Conservation (phyloP, 1,140 invertebrate species). For the Drosophila lini region DNA sequence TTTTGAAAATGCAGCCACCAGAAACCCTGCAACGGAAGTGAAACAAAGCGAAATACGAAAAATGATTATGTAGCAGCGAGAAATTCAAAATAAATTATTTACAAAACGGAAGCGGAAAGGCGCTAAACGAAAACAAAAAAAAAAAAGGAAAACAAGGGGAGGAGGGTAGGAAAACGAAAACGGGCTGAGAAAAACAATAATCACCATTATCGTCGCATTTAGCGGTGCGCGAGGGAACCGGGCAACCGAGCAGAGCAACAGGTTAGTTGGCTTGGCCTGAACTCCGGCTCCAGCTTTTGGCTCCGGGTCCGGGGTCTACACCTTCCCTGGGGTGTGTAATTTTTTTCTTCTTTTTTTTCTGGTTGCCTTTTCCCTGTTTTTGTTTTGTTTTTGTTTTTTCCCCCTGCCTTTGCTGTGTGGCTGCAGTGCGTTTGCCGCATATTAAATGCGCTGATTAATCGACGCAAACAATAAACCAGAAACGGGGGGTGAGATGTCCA, state of each 20-base stretch:
- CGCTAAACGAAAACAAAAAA: slow-evolving; percentile 30
- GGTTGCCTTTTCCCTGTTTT: slow-evolving; percentile 3
- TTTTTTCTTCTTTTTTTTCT: slow-evolving; percentile 1
- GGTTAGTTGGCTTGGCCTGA: slow-evolving; percentile 55
- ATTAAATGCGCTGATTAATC: slow-evolving; percentile 75
- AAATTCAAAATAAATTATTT: slow-evolving; percentile 46
- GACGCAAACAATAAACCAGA: slow-evolving; percentile 63
- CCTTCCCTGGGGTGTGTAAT: slow-evolving; percentile 3
- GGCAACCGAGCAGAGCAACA: slow-evolving; percentile 26
- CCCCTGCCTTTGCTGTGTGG: slow-evolving; percentile 10
- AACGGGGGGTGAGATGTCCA: background rate
- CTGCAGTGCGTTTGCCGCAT: slow-evolving; percentile 59
- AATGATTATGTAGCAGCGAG: slow-evolving; percentile 34
- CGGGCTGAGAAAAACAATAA: slow-evolving; percentile 24
- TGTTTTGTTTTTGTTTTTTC: slow-evolving; percentile 2
- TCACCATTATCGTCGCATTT: slow-evolving; percentile 2
- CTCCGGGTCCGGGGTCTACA: slow-evolving; percentile 16
- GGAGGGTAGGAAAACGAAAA: slow-evolving; percentile 22
- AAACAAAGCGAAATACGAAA: slow-evolving; percentile 42
- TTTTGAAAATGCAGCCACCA: slow-evolving; percentile 22
- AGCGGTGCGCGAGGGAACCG: background rate
- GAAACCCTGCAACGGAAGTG: slow-evolving; percentile 47
- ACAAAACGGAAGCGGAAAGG: slow-evolving; percentile 59
- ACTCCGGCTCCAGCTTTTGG: slow-evolving; percentile 32
- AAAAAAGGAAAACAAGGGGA: background rate